Base-by-base conservation (phyloP, 1,140 invertebrate species). In the Littorina saxatilis region DNA sequence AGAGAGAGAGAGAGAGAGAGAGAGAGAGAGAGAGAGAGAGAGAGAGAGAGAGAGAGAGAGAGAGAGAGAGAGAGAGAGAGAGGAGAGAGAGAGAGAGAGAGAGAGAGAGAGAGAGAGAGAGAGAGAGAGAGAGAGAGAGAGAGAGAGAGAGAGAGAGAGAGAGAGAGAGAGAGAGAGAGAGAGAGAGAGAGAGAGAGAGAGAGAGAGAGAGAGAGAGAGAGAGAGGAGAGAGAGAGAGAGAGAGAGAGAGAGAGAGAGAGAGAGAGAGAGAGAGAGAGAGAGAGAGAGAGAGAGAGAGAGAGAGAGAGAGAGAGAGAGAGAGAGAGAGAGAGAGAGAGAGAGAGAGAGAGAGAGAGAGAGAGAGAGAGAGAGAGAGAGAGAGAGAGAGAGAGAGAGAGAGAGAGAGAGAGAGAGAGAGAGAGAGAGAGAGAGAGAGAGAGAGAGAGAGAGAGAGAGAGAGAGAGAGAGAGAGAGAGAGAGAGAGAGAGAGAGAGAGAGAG, bases 51-150 rank as follows among this genome's bases (percentile, higher is more conserved):
- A 58, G 55, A 58, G 7, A 23, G 20, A 58, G 7, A 58, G 7
- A 11, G 20, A 11, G 55, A 58, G 55, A 58, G 20, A 58, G 55
- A 58, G 55, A 58, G 7, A 58, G 20, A 58, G 7, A 58, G 20
- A 58, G 20, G 55, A 23, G 55, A 58, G 55, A 58, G 55, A 58
- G 55, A 58, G 7, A 58, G 55, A 58, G 55, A 58, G 55, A 58
- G 7, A 58, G 55, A 58, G 55, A 58, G 55, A 58, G 55, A 58
- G 55, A 58, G 55, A 58, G 55, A 58, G 55, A 58, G 55, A 58
- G 55, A 58, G 55, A 58, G 55, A 58, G 55, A 58, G 55, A 58
- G 7, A 23, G 20, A 58, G 20, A 58, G 55, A 58, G 55, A 58
- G 55, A 58, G 20, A 58, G 39, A 27, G 39, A 32, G 39, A 39